Evolutionary conservation across 2,888 invertebrate species (phyloP), one percentile per base, ranked within the genome.

Genomic region (Elmis aenea): DNA sequence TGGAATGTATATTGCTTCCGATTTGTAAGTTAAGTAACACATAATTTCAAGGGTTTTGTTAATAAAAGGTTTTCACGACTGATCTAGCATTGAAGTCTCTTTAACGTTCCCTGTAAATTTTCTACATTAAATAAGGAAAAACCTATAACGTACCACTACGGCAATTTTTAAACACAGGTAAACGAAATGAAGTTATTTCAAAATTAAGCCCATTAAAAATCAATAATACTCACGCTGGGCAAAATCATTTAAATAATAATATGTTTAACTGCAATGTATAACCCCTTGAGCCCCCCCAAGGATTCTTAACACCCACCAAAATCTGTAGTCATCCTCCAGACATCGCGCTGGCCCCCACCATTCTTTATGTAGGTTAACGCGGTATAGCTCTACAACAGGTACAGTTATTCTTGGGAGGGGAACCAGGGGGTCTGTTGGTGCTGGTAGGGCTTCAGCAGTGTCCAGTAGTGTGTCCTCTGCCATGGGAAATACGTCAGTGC

Each of bases 341-440:
- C 55, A 50, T 49, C 46, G 48, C 38, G 47, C 46, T 46, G 41
- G 41, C 51, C 58, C 59, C 61, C 62, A 53, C 59, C 54, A 49
- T 32, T n/a, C 30, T 12, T 21, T 58, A 66, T 63, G 63, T 65
- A 64, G 66, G 66, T 66, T 66, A 66, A 56, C 59, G 55, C 52
- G 50, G 61, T 62, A 59, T 61, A 57, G 59, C 60, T 62, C 62
- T 66, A 67, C 66, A 63, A 65, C 66, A 62, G 62, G 64, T 66
- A 67, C 66, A 64, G 66, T 67, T 67, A 67, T 57, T 56, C 57
- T 58, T 56, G 48, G 48, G 40, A 40, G 44, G 40, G 40, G 40
- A 31, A 40, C 50, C 51, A 46, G 52, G 56, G 57, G 51, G 51
- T 46, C 43, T 43, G 37, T 48, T 52, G 50, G 45, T 50, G 48